Evolutionary conservation across 92 coral and sea anemone genomes (phyloP).

Genomic region (Meandrina meandrites): DNA sequence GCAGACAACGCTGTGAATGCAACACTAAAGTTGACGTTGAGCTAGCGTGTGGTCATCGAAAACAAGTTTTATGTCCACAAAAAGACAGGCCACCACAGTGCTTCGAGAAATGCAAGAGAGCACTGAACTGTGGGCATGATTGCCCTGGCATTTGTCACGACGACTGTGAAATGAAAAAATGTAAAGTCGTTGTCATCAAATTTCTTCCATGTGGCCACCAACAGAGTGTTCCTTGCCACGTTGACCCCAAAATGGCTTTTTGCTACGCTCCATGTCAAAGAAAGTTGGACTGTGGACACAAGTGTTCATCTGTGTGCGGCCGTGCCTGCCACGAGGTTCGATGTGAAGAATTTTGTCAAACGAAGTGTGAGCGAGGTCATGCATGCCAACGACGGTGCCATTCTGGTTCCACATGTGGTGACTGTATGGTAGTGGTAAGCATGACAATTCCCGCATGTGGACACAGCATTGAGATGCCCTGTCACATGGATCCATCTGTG

Average conservation of each 20-base stretch:
- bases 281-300: slow-evolving; percentile 26
- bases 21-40: neutral
- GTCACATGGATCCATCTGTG: neutral
- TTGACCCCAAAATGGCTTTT: neutral
- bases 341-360: slow-evolving; percentile 15
- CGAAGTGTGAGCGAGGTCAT: slow-evolving; percentile 38
- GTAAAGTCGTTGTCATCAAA: neutral
- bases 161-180: neutral
- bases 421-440: slow-evolving; percentile 3
- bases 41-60: slow-evolving; percentile 4
- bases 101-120: neutral
- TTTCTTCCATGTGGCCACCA: slow-evolving; percentile 50
- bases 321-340: neutral
- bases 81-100: neutral
- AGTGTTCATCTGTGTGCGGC: slow-evolving; percentile 16
- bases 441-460: slow-evolving; percentile 18
- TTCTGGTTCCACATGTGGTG: neutral
- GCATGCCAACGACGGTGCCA: slow-evolving; percentile 31
- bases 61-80: neutral
- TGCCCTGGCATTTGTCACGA: slow-evolving; percentile 29
- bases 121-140: slow-evolving; percentile 17
- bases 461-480: neutral
- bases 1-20: slow-evolving; percentile 28
- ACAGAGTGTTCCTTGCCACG: neutral
- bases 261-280: slow-evolving; percentile 13